Percentiles rank a stretch among this genome's conserved stretches.
phyloP scores from a whole-genome alignment of 2,797 vertebrate species.

The Syngnathus acus region DNA sequence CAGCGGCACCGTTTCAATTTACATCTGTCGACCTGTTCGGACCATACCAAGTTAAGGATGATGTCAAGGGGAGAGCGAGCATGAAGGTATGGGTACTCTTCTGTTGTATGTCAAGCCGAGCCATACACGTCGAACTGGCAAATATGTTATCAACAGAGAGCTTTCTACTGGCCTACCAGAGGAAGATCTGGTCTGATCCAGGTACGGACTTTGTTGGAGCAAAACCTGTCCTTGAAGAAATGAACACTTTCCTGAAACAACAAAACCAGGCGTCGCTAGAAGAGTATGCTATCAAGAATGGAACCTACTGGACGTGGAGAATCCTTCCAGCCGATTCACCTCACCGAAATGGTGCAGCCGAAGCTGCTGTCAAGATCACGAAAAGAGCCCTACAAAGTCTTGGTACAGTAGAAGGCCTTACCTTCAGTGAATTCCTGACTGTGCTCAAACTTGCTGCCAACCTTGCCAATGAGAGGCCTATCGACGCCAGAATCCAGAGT shows the following conservation, averaged over 20 bases:
- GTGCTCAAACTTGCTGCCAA: not conserved
- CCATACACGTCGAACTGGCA: not conserved
- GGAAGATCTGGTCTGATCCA: not conserved
- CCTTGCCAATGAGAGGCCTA: constrained; percentile 5
- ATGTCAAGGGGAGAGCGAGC: not conserved
- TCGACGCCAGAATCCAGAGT: not conserved
- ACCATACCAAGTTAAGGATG: not conserved
- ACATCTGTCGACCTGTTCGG: not conserved
- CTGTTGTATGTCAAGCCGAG: not conserved
- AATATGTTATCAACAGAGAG: not conserved
- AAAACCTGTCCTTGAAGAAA: not conserved
- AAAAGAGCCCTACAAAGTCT: not conserved
- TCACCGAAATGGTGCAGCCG: not conserved
- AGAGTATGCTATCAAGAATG: not conserved
- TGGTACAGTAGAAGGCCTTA: not conserved
- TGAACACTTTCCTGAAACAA: not conserved
- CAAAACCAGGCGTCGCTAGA: not conserved
- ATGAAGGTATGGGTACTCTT: not conserved
- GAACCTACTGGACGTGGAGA: not conserved
- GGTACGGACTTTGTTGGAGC: not conserved
- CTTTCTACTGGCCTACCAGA: not conserved
- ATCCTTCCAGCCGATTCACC: not conserved
- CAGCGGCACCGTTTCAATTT: not conserved
- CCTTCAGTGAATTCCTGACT: constrained; percentile 5
- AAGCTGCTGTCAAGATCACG: not conserved